These are phyloP conservation scores for Eremophila alpestris DNA, from an alignment of 2,797 vertebrate species.

Conservation along the genomic window DNA sequence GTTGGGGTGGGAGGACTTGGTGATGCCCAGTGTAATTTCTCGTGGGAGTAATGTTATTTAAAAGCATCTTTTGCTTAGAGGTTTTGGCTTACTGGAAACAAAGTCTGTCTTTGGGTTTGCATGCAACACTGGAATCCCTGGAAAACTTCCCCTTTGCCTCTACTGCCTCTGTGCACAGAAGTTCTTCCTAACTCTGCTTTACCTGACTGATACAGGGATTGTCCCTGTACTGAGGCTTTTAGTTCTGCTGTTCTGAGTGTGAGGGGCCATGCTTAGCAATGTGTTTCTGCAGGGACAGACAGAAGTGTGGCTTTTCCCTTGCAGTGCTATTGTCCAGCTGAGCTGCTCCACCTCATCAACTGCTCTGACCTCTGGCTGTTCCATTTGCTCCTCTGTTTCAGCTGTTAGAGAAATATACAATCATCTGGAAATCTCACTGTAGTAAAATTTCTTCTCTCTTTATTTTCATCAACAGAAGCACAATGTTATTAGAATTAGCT, in stretches of 20 bases:
- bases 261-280: neutral
- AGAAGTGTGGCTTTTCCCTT: neutral
- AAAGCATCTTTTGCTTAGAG: neutral
- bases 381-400: neutral
- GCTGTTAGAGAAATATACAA: neutral
- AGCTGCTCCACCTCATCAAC: neutral
- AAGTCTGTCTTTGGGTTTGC: neutral
- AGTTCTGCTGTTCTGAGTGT: neutral
- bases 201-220: neutral
- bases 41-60: neutral
- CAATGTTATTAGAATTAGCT: neutral
- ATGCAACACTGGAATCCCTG: neutral
- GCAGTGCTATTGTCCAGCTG: neutral
- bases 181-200: neutral
- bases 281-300: neutral
- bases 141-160: neutral
- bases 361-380: neutral
- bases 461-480: neutral
- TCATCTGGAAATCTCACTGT: neutral
- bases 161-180: neutral
- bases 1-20: neutral
- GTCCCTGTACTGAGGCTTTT: neutral
- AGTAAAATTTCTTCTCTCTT: neutral
- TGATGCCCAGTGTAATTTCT: neutral
- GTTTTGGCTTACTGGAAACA: constrained; percentile 3